These are phyloP conservation scores for Allophyes oxyacanthae DNA, from an alignment of 2,888 invertebrate species.

Conservation along the genomic window DNA sequence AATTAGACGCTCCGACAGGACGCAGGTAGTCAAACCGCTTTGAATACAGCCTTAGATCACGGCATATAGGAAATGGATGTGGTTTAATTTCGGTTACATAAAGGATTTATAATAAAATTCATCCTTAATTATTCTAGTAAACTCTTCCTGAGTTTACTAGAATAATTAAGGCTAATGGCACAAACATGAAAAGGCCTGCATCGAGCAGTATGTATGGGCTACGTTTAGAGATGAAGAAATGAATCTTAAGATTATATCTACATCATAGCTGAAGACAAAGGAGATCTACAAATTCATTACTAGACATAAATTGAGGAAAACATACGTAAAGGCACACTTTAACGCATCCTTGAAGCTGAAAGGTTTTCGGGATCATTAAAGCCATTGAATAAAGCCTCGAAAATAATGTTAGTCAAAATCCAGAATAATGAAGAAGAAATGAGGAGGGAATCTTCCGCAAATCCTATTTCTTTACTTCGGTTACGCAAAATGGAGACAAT, in stretches of 20 bases:
- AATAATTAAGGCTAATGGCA: neutral
- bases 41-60: conserved; percentile 44
- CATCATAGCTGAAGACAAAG: too few species aligned
- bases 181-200: too few species aligned
- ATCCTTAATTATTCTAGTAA: too few species aligned
- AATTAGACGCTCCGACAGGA: conserved; percentile 54
- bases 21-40: conserved; percentile 51
- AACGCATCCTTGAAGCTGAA: conserved; percentile 31
- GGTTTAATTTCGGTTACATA: conserved; percentile 10
- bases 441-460: conserved; percentile 61
- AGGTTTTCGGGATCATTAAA: conserved; percentile 56
- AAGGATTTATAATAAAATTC: neutral
- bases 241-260: too few species aligned
- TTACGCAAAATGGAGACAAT: conserved; percentile 64
- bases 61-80: conserved; percentile 8
- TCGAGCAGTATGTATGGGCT: too few species aligned
- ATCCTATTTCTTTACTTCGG: conserved; percentile 67
- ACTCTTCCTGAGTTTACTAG: neutral
- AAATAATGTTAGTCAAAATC: conserved; percentile 61
- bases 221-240: too few species aligned
- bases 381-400: conserved; percentile 54
- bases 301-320: neutral
- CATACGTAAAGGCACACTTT: conserved; percentile 9
- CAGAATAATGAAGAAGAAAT: conserved; percentile 64
- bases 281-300: too few species aligned